Percentiles rank a stretch among this genome's conserved stretches.
Evolutionary conservation across 2,113 vertebrate genomes (phyloP).

Genomic region (Chloroceryle aenea): DNA sequence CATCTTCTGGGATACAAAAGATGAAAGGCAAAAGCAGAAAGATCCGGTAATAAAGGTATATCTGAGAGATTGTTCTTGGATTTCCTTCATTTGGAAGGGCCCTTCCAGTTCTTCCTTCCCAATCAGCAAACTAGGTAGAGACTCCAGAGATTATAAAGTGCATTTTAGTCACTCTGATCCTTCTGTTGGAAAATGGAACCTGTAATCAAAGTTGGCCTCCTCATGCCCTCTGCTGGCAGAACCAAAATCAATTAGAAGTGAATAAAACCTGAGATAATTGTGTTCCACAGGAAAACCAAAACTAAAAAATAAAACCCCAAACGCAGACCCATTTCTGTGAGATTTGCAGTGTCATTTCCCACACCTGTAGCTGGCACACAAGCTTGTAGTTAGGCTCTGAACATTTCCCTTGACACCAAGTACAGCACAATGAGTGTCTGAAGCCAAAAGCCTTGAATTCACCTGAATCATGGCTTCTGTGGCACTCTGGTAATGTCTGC

Average conservation of each 20-base stretch:
- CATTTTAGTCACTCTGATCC: background rate
- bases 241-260: background rate
- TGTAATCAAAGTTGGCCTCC: background rate
- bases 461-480: background rate
- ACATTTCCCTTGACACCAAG: background rate
- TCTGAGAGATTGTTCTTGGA: background rate
- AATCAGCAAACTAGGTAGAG: background rate
- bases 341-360: background rate
- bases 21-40: background rate
- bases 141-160: background rate
- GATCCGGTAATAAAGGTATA: background rate
- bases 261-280: background rate
- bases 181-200: background rate
- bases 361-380: no score
- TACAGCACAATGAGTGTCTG: accelerated
- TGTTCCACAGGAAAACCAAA: background rate
- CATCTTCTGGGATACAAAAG: background rate
- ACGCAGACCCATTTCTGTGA: background rate
- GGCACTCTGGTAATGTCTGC: background rate
- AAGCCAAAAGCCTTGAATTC: no score
- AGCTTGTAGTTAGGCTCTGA: background rate
- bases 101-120: background rate
- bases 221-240: background rate
- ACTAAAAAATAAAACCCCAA: no score
- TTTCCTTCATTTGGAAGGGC: background rate